Percentiles rank a stretch among this genome's conserved stretches.
phyloP scores from a whole-genome alignment of 2,888 invertebrate species.

The Melangyna quadrimaculata region DNA sequence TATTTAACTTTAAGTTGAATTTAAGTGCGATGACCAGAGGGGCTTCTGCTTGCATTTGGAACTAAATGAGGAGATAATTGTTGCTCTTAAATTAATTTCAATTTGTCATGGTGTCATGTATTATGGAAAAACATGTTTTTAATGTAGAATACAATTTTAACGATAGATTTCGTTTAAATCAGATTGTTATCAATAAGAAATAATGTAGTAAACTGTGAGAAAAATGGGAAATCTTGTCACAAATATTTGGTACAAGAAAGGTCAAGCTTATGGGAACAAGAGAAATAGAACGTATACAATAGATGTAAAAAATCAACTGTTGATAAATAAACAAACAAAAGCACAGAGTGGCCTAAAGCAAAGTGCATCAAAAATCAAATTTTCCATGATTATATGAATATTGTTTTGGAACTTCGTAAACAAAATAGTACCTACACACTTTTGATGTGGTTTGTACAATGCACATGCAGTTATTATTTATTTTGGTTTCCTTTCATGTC shows the following conservation, averaged over 20 bases:
- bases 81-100: conserved; percentile 12
- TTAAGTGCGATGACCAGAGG: conserved; percentile 16
- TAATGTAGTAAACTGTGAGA: background rate
- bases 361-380: too few species aligned
- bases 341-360: too few species aligned
- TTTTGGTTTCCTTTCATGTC: too few species aligned
- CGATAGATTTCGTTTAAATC: background rate
- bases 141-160: background rate
- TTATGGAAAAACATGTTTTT: background rate
- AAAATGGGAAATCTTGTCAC: background rate
- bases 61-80: conserved; percentile 31
- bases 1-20: conserved; percentile 30
- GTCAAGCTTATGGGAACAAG: background rate
- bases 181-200: background rate
- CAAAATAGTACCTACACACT: too few species aligned
- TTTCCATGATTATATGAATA: too few species aligned
- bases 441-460: too few species aligned
- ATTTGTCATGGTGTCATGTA: conserved; percentile 1
- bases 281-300: too few species aligned
- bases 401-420: too few species aligned
- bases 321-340: too few species aligned
- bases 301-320: too few species aligned
- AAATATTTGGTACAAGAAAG: background rate
- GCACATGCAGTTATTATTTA: too few species aligned
- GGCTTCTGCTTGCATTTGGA: background rate